These are phyloP conservation scores for Pseudochromis fuscus DNA, from an alignment of 2,797 vertebrate genomes.

Conservation along the genomic window DNA sequence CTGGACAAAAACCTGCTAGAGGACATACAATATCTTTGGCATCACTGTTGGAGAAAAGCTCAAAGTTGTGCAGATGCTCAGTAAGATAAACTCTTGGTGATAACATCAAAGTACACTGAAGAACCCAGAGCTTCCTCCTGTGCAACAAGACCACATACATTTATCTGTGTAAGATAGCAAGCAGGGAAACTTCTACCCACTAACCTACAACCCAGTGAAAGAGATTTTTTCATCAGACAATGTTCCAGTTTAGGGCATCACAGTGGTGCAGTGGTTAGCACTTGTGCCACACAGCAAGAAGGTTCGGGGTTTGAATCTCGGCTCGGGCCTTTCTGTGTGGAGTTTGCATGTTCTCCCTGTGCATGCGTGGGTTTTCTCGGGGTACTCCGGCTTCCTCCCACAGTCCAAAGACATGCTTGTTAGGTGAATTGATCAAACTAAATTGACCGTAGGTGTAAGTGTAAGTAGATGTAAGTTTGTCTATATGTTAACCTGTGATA, in stretches of 20 bases:
- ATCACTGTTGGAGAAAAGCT: background rate
- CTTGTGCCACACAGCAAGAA: too few species aligned
- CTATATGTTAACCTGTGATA: too few species aligned
- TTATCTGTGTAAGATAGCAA: background rate
- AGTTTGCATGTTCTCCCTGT: too few species aligned
- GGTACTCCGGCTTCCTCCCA: too few species aligned
- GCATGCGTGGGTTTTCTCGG: too few species aligned
- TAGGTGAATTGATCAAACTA: too few species aligned
- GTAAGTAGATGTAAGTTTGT: too few species aligned
- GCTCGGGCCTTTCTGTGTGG: too few species aligned
- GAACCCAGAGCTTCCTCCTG: constrained; percentile 10
- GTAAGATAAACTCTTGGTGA: constrained; percentile 14
- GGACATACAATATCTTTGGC: background rate
- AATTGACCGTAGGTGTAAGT: too few species aligned
- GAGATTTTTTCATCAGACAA: background rate
- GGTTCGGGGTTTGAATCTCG: too few species aligned
- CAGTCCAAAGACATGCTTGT: too few species aligned
- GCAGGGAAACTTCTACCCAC: background rate
- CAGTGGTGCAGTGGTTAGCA: too few species aligned
- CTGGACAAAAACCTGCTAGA: background rate
- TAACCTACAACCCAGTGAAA: background rate
- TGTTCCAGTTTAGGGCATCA: background rate
- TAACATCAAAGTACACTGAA: background rate
- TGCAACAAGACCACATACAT: constrained; percentile 12
- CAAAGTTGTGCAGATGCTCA: constrained; percentile 1